Conservation (phyloP, 2,797 vertebrate species). For the Chelon labrosus region DNA sequence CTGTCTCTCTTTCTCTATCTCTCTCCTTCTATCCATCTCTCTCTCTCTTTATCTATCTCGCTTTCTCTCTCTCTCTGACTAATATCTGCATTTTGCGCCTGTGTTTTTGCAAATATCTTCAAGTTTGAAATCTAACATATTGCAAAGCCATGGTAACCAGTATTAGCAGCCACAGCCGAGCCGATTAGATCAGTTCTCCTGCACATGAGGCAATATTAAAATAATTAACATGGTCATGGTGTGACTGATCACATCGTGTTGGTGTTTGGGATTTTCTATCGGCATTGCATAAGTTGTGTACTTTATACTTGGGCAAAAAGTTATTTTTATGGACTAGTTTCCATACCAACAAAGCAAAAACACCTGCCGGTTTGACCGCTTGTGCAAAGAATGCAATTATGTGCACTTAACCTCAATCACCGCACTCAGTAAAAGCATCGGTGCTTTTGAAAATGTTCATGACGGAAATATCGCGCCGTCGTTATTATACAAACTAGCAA, state of each 20-base stretch:
- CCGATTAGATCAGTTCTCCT: slow-evolving; percentile 2
- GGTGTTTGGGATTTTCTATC: not conserved
- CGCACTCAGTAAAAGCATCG: no score
- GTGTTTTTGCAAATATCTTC: not conserved
- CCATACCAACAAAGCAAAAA: not conserved
- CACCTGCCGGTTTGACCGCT: no score
- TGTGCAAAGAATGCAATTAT: no score
- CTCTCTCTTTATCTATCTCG: no score
- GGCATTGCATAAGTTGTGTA: not conserved
- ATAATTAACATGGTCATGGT: not conserved
- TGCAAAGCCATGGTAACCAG: not conserved
- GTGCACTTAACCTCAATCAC: no score
- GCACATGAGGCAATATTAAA: not conserved
- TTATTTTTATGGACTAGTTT: not conserved
- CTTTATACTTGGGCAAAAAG: not conserved
- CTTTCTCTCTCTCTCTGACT: not conserved
- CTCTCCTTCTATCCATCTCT: no score
- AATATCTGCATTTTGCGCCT: not conserved
- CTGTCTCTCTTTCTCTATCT: no score
- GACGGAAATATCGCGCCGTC: no score
- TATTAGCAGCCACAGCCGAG: not conserved
- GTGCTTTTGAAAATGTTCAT: no score
- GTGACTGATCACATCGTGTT: not conserved
- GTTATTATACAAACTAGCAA: no score
- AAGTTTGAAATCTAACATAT: not conserved